These are phyloP conservation scores for Phymorhynchus buccinoides DNA, from an alignment of 1,140 invertebrate species.

Conservation along the genomic window DNA sequence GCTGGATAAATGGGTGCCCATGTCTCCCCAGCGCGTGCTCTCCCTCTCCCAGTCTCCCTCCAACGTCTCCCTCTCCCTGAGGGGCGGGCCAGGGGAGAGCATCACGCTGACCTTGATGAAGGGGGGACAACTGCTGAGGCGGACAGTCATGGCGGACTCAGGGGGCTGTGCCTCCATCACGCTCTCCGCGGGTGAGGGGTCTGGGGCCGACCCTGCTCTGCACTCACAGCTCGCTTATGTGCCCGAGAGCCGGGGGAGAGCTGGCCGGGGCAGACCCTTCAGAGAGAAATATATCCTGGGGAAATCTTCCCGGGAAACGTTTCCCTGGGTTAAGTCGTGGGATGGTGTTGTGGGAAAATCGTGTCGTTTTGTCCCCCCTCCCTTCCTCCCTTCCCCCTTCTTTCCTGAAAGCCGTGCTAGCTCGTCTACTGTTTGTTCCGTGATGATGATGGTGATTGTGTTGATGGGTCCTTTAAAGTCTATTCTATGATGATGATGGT, in stretches of 20 bases:
- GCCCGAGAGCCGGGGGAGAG: background rate
- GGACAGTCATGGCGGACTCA: background rate
- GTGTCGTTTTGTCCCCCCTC: background rate
- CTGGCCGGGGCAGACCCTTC: background rate
- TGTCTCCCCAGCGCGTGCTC: conserved; percentile 21
- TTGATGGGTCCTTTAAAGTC: too few relatives aligned
- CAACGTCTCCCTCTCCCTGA: conserved; percentile 1
- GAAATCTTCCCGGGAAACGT: too few relatives aligned
- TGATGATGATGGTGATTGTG: too few relatives aligned
- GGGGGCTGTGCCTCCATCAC: background rate
- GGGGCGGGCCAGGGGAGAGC: conserved; percentile 7
- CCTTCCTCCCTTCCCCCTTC: background rate
- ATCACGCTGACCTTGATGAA: background rate
- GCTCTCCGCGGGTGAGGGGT: background rate
- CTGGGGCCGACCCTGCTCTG: background rate
- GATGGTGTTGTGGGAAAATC: background rate
- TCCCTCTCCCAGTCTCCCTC: background rate
- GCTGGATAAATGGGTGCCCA: conserved; percentile 25
- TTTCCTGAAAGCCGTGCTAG: too few relatives aligned
- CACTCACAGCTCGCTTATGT: background rate
- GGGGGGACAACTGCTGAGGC: background rate
- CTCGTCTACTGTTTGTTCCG: too few relatives aligned
- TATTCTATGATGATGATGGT: too few relatives aligned
- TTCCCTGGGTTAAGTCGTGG: too few relatives aligned
- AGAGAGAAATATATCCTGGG: too few relatives aligned